Evolutionary conservation across 1,140 invertebrate species (phyloP), one percentile per base, ranked within the genome.

Genomic region (Heliothis subflexa): DNA sequence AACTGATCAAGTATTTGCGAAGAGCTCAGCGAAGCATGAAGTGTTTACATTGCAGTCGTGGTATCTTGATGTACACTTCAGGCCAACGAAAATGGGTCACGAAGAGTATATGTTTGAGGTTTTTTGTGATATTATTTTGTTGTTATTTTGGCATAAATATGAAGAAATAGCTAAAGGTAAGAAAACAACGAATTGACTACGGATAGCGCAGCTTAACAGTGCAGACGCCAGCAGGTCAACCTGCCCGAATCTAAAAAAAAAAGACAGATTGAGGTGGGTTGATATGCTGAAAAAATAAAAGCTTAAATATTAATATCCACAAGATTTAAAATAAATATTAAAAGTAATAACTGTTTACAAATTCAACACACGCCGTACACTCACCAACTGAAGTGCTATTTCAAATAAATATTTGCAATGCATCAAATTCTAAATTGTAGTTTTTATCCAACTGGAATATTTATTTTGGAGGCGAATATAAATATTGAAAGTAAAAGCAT

Each of bases 11-110:
- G 66, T 70, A 18, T 70, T 70, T 52, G 66, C 25, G 18, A 11
- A 28, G 3, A 18, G 18, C 47, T 70, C 18, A 14, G 12, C 49
- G 5, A 28, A 54, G 9, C 12, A 18, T 70, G 5, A 11, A 21
- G 21, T 70, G 49, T 70, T 70, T 52, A 49, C 49, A 18, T 9
- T 50, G 47, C 49, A 61, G 7, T 40, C 33, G 5, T 40, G 33
- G 33, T 9, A 9, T 61, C 57, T 61, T 61, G 66, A 25, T 50
- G 64, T 49, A 68, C 64, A 68, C 45, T 68, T 68, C 14, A 21
- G 18, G 64, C 14, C 59, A 40, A 10, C 9, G 21, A 25, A 13
- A 16, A 7, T 47, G 0, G 33, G 18, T 13, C 18, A 59, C 55
- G 33, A 7, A 9, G 5, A 9, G n/a, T n/a, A n/a, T n/a, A n/a